A percentile compares a stretch with the other conserved stretches of the same genome.
phyloP scores from a whole-genome alignment of 2,113 vertebrate genomes.

The Phylloscopus whistleri region DNA sequence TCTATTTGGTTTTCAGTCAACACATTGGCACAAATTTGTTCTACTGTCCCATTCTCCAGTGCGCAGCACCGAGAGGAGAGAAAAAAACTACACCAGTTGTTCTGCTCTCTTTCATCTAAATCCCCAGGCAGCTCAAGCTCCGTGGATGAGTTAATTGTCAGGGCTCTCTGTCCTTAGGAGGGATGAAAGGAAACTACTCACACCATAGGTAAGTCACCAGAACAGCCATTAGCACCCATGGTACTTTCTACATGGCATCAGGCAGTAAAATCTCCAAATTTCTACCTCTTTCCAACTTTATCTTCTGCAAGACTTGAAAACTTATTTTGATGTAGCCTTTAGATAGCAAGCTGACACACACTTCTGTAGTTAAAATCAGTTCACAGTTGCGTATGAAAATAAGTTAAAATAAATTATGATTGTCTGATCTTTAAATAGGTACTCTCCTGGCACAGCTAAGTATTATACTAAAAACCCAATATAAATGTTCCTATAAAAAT shows the following conservation, averaged over 20 bases:
- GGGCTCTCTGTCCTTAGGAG: background rate
- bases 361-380: background rate
- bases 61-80: background rate
- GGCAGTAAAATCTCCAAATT: background rate
- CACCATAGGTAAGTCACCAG: fast-evolving
- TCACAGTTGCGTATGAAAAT: background rate
- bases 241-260: background rate
- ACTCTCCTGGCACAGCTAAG: background rate
- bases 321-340: background rate
- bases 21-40: background rate
- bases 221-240: background rate
- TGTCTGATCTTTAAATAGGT: background rate
- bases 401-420: background rate
- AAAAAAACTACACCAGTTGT: background rate
- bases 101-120: background rate
- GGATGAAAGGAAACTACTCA: background rate
- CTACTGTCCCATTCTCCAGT: background rate
- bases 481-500: background rate
- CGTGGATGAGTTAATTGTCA: background rate
- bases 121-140: background rate
- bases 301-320: background rate
- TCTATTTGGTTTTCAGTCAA: background rate
- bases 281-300: background rate
- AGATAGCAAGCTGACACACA: background rate
- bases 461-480: background rate